phyloP scores from a whole-genome alignment of 2,888 invertebrate genomes.

The Pristionchus mayeri region DNA sequence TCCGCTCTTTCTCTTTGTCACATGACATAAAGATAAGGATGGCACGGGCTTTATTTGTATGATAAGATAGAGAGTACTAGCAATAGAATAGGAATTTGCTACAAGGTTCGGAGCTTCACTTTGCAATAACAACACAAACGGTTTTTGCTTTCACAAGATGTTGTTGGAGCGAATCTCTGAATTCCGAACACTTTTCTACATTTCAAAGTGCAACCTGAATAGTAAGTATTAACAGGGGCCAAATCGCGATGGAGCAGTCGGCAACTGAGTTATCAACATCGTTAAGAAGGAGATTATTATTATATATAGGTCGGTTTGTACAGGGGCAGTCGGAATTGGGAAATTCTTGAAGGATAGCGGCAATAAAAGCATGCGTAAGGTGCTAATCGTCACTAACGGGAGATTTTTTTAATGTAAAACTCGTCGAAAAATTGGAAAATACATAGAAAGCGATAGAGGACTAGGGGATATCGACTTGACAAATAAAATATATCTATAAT shows the following conservation, averaged over 20 bases:
- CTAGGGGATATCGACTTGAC: not conserved
- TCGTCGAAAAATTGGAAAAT: not conserved
- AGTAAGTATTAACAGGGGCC: too few species aligned
- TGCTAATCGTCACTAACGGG: constrained; percentile 26
- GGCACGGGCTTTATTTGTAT: constrained; percentile 16
- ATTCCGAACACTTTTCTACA: too few species aligned
- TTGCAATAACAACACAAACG: too few species aligned
- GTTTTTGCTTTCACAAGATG: too few species aligned
- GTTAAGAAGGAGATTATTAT: too few species aligned
- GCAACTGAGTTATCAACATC: too few species aligned
- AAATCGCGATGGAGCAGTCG: too few species aligned
- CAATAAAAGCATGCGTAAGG: too few species aligned
- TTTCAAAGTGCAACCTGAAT: too few species aligned
- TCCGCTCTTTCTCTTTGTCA: not conserved
- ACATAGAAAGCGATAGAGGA: not conserved
- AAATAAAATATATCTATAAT: not conserved
- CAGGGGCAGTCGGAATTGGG: constrained; percentile 5
- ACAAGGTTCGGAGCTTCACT: too few species aligned
- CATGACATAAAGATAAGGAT: constrained; percentile 18
- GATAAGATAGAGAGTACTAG: not conserved
- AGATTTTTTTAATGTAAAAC: not conserved
- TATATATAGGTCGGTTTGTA: not conserved
- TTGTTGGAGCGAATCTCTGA: too few species aligned
- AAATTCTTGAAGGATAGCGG: not conserved
- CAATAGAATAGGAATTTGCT: too few species aligned